Conservation (phyloP, 1,140 invertebrate genomes). For the Caenorhabditis inopinata region DNA sequence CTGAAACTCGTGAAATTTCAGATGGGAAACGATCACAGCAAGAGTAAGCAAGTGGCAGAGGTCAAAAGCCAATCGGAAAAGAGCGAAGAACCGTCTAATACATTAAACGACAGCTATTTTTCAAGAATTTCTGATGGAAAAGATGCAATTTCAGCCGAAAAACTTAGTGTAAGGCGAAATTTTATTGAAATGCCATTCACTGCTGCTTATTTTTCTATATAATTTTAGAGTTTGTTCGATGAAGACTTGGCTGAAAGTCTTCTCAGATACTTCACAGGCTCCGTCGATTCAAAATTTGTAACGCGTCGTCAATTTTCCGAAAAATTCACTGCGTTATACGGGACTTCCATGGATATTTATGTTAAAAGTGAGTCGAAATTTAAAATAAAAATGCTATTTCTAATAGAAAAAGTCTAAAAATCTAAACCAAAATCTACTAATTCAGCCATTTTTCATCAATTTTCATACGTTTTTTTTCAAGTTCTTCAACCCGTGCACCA, state of each 20-base stretch:
- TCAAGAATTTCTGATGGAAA: neutral
- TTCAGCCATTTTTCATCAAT: neutral
- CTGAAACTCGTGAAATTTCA: neutral
- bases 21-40: conserved; percentile 30
- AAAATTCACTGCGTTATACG: neutral
- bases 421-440: no score
- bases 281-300: neutral
- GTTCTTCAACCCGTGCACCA: conserved; percentile 36
- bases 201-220: neutral
- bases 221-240: neutral
- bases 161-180: neutral
- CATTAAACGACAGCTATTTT: neutral
- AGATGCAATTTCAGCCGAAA: neutral
- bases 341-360: conserved; percentile 34
- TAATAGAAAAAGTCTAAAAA: no score
- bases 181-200: no score
- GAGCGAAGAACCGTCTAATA: neutral
- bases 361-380: neutral
- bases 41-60: neutral
- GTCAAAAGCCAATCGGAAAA: neutral
- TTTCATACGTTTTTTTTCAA: neutral
- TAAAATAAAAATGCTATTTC: neutral
- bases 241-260: neutral
- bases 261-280: neutral
- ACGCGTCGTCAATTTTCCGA: neutral